Percentiles rank a stretch among this genome's conserved stretches.
phyloP scores from a whole-genome alignment of 1,140 invertebrate genomes.

The Hesperophylax magnus region DNA sequence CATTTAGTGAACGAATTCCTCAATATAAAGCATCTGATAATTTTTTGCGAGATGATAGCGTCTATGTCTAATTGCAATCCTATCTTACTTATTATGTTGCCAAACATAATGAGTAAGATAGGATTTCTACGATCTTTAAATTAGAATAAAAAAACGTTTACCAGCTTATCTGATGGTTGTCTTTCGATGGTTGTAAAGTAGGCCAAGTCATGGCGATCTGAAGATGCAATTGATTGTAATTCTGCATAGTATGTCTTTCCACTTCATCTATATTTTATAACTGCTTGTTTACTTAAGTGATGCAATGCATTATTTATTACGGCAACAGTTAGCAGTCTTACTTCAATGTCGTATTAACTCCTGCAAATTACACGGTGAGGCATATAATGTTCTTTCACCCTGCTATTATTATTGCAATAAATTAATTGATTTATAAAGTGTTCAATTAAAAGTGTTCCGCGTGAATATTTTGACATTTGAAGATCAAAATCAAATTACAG shows the following conservation, averaged over 20 bases:
- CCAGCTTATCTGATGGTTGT: background rate
- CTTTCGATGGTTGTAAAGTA: background rate
- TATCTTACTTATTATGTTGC: background rate
- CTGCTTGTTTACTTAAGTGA: slow-evolving; percentile 20
- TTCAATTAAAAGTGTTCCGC: too few species aligned
- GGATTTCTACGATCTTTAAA: background rate
- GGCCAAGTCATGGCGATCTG: slow-evolving; percentile 26
- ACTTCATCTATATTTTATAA: slow-evolving; percentile 9
- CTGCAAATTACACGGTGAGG: background rate
- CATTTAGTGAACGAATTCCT: background rate
- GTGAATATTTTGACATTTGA: background rate
- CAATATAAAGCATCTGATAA: background rate
- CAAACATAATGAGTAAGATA: too few species aligned
- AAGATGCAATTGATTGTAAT: slow-evolving; percentile 25
- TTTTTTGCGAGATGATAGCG: background rate
- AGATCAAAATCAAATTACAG: background rate
- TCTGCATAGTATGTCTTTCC: background rate
- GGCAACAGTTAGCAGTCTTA: background rate
- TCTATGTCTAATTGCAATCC: slow-evolving; percentile 4
- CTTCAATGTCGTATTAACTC: background rate
- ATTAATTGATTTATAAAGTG: background rate
- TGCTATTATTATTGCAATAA: background rate
- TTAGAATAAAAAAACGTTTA: slow-evolving; percentile 6
- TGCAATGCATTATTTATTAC: slow-evolving; percentile 6
- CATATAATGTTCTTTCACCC: background rate